phyloP scores from a whole-genome alignment of 2,113 vertebrate genomes.

The Cygnus buccinator region DNA sequence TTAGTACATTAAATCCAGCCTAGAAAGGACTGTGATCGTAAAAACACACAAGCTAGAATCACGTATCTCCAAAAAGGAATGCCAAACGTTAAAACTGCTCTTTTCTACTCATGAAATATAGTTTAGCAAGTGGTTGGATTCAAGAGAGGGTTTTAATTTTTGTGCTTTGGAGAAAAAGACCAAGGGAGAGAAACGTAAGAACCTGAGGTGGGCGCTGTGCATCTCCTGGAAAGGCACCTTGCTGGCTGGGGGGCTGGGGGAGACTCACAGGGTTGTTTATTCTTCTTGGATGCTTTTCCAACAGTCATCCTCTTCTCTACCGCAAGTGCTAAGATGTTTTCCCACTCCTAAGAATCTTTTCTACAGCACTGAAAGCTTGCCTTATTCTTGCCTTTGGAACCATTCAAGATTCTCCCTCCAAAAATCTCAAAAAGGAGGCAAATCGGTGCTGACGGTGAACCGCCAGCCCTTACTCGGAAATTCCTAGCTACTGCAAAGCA shows the following conservation, averaged over 20 bases:
- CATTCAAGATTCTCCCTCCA: not conserved
- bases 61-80: not conserved
- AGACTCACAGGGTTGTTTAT: not conserved
- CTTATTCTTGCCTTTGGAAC: not conserved
- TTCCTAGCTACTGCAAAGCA: conserved; percentile 3
- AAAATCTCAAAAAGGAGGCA: conserved; percentile 2
- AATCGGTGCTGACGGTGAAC: not conserved
- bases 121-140: not conserved
- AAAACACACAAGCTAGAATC: not conserved
- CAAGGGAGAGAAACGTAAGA: not conserved
- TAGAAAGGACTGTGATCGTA: not conserved
- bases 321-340: not conserved
- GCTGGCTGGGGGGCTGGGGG: too few species aligned
- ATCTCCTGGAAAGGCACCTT: not conserved
- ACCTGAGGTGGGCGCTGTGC: not conserved
- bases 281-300: not conserved
- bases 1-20: conserved; percentile 28
- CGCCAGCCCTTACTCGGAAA: conserved; percentile 34
- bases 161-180: not conserved
- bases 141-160: not conserved
- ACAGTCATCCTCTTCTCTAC: not conserved
- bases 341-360: not conserved
- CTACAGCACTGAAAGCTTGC: not conserved
- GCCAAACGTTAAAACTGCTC: not conserved
- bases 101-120: not conserved